These are phyloP conservation scores for Lasiommata megera DNA, from an alignment of 2,888 invertebrate species.

Conservation along the genomic window DNA sequence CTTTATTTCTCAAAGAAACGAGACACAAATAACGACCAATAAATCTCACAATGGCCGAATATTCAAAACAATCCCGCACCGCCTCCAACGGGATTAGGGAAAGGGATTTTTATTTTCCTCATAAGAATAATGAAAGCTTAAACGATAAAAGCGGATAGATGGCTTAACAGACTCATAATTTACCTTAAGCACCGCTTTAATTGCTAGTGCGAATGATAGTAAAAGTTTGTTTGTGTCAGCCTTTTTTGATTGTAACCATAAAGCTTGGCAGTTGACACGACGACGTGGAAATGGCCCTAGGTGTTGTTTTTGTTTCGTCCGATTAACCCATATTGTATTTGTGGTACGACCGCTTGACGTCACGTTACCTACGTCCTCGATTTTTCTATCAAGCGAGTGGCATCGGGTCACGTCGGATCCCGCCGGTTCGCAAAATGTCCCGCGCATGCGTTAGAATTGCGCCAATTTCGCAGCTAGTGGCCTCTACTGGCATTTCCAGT, in stretches of 20 bases:
- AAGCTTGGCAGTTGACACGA: conserved; percentile 17
- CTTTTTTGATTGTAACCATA: conserved; percentile 1
- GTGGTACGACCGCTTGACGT: conserved; percentile 71
- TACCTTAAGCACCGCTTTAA: conserved; percentile 16
- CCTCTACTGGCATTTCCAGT: conserved; percentile 73
- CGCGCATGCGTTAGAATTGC: conserved; percentile 77
- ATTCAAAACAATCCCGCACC: conserved; percentile 55
- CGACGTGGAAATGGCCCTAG: conserved; percentile 40
- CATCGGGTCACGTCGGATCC: conserved; percentile 69
- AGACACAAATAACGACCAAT: conserved; percentile 36
- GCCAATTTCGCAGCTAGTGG: conserved; percentile 76
- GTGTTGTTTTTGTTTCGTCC: conserved; percentile 67
- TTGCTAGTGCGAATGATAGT: conserved; percentile 10
- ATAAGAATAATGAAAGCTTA: conserved; percentile 48
- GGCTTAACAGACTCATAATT: conserved; percentile 13
- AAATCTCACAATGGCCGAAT: conserved; percentile 43
- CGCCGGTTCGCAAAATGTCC: conserved; percentile 61
- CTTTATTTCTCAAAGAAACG: conserved; percentile 33
- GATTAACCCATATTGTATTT: conserved; percentile 70
- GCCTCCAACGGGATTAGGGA: conserved; percentile 49
- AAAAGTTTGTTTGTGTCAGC: conserved; percentile 9
- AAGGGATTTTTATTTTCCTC: conserved; percentile 51
- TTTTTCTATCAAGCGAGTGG: conserved; percentile 75
- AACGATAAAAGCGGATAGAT: conserved; percentile 29
- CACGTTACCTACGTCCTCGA: conserved; percentile 72